Conservation (phyloP, 2,113 vertebrate genomes). For the Rynchops niger region DNA sequence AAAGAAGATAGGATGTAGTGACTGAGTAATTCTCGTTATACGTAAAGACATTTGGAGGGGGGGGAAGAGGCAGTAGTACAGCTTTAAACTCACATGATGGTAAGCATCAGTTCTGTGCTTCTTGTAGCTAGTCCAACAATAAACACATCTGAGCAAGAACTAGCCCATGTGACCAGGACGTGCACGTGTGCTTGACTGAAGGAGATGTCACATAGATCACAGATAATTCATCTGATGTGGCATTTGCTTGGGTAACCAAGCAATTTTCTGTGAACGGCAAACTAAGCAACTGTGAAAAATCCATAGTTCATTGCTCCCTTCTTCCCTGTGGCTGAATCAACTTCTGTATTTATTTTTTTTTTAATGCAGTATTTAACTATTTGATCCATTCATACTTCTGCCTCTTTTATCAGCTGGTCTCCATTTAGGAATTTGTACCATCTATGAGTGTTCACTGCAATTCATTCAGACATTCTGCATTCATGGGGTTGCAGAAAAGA, state of each 20-base stretch:
- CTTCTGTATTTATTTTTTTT: not conserved
- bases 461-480: not conserved
- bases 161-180: not conserved
- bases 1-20: not conserved
- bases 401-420: not conserved
- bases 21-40: not conserved
- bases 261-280: not conserved
- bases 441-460: not conserved
- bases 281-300: not conserved
- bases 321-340: not conserved
- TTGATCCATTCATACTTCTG: slow-evolving; percentile 29
- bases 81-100: not conserved
- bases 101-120: not conserved
- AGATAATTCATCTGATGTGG: slow-evolving; percentile 32
- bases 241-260: not conserved
- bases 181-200: not conserved
- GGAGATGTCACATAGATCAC: slow-evolving; percentile 13
- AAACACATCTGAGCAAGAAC: not conserved
- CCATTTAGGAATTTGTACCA: not conserved
- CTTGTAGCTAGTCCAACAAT: not conserved
- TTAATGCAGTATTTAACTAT: not conserved
- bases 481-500: not conserved
- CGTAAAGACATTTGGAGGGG: not conserved
- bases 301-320: not conserved
- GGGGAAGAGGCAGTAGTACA: not conserved